Percentiles rank a stretch among this genome's conserved stretches.
phyloP scores from a whole-genome alignment of 2,797 vertebrate species.

The Myripristis murdjan region DNA sequence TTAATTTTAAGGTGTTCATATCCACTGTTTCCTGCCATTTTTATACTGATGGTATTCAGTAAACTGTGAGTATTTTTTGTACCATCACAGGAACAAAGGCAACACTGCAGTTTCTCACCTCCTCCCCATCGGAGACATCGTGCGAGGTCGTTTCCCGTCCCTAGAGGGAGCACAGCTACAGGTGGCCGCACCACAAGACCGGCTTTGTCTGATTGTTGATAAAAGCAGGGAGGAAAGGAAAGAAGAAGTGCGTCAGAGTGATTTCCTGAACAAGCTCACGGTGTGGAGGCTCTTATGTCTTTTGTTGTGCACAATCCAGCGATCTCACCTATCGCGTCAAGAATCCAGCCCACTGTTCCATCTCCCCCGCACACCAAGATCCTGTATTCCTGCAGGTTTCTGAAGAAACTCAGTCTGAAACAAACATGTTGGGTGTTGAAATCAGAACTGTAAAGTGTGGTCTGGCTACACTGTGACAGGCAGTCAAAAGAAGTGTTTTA shows the following conservation, averaged over 20 bases:
- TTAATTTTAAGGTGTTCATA: no score
- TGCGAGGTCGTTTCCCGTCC: slow-evolving; percentile 96
- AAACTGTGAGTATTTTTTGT: background rate
- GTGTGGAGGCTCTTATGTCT: background rate
- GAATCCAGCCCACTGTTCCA: slow-evolving; percentile 96
- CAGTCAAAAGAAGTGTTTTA: background rate
- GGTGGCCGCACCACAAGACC: slow-evolving; percentile 87
- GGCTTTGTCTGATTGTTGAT: slow-evolving; percentile 87
- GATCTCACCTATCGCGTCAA: slow-evolving; percentile 92
- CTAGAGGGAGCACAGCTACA: slow-evolving; percentile 93
- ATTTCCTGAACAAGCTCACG: background rate
- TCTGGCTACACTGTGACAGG: background rate
- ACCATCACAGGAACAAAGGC: background rate
- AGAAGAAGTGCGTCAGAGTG: slow-evolving; percentile 7
- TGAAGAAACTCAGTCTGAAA: slow-evolving; percentile 92
- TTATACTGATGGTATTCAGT: background rate
- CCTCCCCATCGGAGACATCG: slow-evolving; percentile 96
- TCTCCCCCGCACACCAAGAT: slow-evolving; percentile 95
- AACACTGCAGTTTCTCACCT: slow-evolving; percentile 82
- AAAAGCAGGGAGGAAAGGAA: slow-evolving; percentile 14
- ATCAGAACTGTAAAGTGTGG: background rate
- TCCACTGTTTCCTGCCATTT: no score
- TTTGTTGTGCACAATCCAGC: background rate
- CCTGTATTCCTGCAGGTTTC: slow-evolving; percentile 87
- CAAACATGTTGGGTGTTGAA: slow-evolving; percentile 8